Evolutionary conservation across 2,113 vertebrate species (phyloP).

Genomic region (Odocoileus hemionus): DNA sequence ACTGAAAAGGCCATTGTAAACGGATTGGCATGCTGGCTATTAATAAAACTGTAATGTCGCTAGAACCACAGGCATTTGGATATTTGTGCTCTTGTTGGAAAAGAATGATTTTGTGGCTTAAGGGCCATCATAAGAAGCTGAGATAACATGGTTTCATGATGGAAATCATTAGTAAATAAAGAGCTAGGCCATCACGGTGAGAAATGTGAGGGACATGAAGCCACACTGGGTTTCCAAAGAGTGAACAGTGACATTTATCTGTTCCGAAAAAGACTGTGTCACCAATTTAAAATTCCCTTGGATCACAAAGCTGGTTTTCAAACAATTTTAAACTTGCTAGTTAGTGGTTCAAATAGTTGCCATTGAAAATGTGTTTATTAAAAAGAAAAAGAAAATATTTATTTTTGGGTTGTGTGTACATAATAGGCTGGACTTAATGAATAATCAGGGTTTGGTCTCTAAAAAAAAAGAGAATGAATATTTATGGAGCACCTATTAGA

Average conservation of each 20-base stretch:
- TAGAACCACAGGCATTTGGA: neutral
- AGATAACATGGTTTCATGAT: constrained; percentile 21
- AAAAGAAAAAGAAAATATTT: neutral
- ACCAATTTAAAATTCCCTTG: neutral
- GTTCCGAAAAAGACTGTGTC: neutral
- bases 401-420: neutral
- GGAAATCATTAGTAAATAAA: constrained; percentile 37
- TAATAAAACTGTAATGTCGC: neutral
- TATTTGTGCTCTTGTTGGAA: neutral
- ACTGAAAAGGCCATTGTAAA: constrained; percentile 58
- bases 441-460: neutral
- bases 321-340: constrained; percentile 15
- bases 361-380: neutral
- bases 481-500: neutral
- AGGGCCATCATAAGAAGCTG: neutral
- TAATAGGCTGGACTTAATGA: neutral
- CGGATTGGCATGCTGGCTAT: neutral
- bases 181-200: neutral
- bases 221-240: neutral
- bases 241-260: neutral
- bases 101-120: neutral
- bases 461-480: neutral
- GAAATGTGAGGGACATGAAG: neutral
- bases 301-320: neutral
- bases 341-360: neutral